phyloP scores from a whole-genome alignment of 37 sponge, comb jelly and placozoan species.

The Agelas oroides region DNA sequence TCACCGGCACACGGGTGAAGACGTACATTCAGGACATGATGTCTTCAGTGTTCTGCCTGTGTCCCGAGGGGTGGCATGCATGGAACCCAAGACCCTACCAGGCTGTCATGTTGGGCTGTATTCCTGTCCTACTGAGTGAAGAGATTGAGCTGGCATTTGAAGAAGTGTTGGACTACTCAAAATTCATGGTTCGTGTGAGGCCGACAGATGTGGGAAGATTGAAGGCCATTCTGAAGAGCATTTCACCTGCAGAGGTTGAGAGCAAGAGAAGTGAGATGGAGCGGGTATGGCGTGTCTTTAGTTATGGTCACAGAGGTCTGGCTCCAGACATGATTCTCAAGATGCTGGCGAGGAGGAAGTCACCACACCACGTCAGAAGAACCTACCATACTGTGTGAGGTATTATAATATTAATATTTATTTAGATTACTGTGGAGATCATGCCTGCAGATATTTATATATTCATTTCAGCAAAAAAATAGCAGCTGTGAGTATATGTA shows the following conservation, averaged over 20 bases:
- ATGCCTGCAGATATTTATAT: no score
- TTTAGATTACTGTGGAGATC: no score
- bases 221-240: constrained; percentile 25
- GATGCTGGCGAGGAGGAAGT: constrained; percentile 30
- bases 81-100: constrained; percentile 50
- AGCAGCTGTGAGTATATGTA: background rate
- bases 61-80: constrained; percentile 51
- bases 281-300: constrained; percentile 38
- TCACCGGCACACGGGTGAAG: constrained; percentile 26
- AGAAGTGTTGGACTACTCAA: constrained; percentile 45
- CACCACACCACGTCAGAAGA: constrained; percentile 18
- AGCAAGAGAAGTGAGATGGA: constrained; percentile 53
- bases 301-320: constrained; percentile 31
- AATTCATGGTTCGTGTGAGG: constrained; percentile 41
- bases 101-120: constrained; percentile 50
- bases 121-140: constrained; percentile 57
- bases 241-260: background rate
- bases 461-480: background rate
- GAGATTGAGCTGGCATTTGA: constrained; percentile 63
- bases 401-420: background rate
- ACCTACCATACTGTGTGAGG: background rate
- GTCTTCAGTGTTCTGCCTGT: constrained; percentile 61
- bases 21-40: constrained; percentile 58
- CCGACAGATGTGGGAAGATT: constrained; percentile 11
- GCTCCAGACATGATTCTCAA: constrained; percentile 33